Evolutionary conservation across 2,113 vertebrate genomes (phyloP).

Genomic region (Equus przewalskii): DNA sequence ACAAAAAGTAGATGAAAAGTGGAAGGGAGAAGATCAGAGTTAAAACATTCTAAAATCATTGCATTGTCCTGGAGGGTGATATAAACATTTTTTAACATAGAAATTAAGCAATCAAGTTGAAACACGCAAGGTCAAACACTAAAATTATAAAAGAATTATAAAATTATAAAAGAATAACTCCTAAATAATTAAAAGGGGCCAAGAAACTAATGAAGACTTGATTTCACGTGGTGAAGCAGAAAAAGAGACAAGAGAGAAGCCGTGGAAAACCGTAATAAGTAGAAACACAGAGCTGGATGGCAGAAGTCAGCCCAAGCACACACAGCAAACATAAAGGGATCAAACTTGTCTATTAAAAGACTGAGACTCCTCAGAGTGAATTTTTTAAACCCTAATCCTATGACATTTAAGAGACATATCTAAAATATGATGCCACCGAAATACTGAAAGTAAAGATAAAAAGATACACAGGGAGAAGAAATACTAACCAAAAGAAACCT

Average conservation of each 20-base stretch:
- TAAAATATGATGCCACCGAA: background rate
- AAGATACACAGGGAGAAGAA: background rate
- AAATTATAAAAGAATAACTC: background rate
- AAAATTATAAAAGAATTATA: background rate
- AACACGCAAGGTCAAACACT: background rate
- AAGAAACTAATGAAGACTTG: background rate
- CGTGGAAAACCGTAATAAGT: fast-evolving
- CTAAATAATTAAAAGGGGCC: background rate
- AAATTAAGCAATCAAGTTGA: background rate
- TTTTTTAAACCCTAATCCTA: background rate
- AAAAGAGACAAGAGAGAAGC: background rate
- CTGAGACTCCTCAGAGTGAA: background rate
- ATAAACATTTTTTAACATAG: background rate
- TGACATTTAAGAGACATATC: background rate
- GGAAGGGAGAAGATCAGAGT: background rate
- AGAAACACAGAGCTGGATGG: background rate
- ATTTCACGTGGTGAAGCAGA: background rate
- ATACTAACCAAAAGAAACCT: background rate
- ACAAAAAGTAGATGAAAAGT: background rate
- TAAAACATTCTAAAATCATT: background rate
- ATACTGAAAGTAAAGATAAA: fast-evolving
- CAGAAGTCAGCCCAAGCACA: background rate
- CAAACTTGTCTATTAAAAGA: background rate
- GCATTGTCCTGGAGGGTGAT: background rate
- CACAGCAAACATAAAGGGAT: background rate